Evolutionary conservation across 2,888 invertebrate genomes (phyloP).

Genomic region (Cryptus armator): DNA sequence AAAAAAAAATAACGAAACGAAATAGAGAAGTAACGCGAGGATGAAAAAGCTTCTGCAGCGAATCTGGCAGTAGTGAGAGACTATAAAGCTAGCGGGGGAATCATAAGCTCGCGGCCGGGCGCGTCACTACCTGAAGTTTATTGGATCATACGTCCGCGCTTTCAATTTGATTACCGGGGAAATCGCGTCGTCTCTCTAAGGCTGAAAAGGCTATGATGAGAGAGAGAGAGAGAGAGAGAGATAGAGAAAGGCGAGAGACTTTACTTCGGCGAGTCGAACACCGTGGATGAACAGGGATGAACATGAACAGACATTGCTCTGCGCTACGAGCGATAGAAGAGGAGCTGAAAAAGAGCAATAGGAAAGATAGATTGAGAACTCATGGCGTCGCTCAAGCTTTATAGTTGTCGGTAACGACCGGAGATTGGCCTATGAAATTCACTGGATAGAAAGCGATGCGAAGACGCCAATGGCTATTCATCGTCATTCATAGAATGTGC

Average conservation of each 20-base stretch:
- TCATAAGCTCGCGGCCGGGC: constrained; percentile 64
- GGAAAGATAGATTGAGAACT: background rate
- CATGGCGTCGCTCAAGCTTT: background rate
- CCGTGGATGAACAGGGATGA: constrained; percentile 15
- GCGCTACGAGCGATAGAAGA: background rate
- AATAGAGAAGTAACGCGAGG: constrained; percentile 4
- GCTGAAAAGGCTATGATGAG: background rate
- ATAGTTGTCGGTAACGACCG: background rate
- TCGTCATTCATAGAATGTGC: constrained; percentile 8
- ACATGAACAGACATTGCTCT: constrained; percentile 5
- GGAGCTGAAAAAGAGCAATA: background rate
- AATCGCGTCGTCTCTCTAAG: constrained; percentile 72
- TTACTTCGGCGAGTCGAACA: background rate
- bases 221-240: background rate
- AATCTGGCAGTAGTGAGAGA: background rate
- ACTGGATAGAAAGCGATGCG: background rate
- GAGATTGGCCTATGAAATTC: background rate
- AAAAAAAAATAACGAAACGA: constrained; percentile 11
- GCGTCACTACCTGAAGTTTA: constrained; percentile 73
- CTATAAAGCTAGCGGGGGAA: constrained; percentile 12
- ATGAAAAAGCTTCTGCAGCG: constrained; percentile 21
- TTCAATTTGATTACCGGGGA: constrained; percentile 78
- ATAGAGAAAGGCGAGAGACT: background rate
- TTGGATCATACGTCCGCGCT: constrained; percentile 76
- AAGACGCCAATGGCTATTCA: constrained; percentile 3